A percentile compares a stretch with the other conserved stretches of the same genome.
These are phyloP conservation scores for Tachuris rubrigastra DNA, from an alignment of 2,113 vertebrate species.

Conservation along the genomic window DNA sequence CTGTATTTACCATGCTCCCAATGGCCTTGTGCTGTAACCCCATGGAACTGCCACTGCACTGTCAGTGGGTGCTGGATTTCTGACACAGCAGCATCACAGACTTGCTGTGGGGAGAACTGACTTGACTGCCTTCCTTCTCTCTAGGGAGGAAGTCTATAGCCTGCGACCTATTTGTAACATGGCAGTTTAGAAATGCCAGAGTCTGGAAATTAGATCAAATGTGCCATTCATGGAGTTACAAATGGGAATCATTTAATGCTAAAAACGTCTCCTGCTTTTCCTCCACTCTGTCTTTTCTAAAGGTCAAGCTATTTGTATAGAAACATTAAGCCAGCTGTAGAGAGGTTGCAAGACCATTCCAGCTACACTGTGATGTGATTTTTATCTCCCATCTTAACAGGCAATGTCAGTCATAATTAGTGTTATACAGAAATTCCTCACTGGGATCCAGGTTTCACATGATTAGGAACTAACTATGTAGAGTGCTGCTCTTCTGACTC, in stretches of 20 bases:
- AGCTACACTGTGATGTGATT: slow-evolving; percentile 16
- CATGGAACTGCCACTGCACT: neutral
- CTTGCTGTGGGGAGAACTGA: neutral
- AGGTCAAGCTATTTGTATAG: slow-evolving; percentile 56
- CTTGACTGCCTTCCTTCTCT: neutral
- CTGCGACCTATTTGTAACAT: slow-evolving; percentile 13
- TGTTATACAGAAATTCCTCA: slow-evolving; percentile 8
- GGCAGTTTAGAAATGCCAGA: slow-evolving; percentile 48
- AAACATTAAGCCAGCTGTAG: slow-evolving; percentile 53
- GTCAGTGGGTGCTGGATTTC: neutral
- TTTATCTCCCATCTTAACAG: slow-evolving; percentile 36
- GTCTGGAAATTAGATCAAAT: slow-evolving; percentile 33
- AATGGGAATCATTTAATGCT: slow-evolving; percentile 49
- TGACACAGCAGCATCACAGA: neutral
- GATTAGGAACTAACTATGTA: slow-evolving; percentile 2
- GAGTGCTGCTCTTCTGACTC: neutral
- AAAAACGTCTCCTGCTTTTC: slow-evolving; percentile 5
- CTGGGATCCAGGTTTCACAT: slow-evolving; percentile 1
- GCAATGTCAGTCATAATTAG: slow-evolving; percentile 54
- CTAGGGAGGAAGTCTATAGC: neutral
- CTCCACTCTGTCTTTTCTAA: slow-evolving; percentile 1
- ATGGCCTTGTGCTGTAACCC: neutral
- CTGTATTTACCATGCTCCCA: neutral
- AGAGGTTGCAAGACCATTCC: slow-evolving; percentile 37
- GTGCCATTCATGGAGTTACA: slow-evolving; percentile 35